These are phyloP conservation scores for Harmothoe impar DNA, from an alignment of 2,888 invertebrate genomes.

Conservation along the genomic window DNA sequence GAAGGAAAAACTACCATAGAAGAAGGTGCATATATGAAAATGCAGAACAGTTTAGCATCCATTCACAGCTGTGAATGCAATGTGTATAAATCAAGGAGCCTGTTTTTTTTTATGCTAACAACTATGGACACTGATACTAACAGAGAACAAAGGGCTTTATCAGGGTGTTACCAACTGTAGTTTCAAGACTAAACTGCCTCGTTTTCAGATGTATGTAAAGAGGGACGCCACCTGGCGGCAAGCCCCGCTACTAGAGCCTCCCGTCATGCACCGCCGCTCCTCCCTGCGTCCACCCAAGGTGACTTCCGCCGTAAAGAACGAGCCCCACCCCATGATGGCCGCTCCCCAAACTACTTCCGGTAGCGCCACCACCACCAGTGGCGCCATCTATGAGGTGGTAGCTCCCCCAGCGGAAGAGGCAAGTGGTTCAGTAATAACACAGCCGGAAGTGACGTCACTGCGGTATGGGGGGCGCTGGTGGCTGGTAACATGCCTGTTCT, in stretches of 20 bases:
- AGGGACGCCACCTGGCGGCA: slow-evolving; percentile 48
- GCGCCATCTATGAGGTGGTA: background rate
- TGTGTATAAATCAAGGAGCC: no score
- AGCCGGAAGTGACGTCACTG: background rate
- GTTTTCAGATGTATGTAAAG: slow-evolving; percentile 61
- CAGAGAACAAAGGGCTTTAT: no score
- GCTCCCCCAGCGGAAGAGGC: background rate
- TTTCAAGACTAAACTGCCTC: background rate
- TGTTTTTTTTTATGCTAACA: no score
- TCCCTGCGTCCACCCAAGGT: slow-evolving; percentile 58
- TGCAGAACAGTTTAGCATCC: no score
- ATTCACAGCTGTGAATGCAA: no score
- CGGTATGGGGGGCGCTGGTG: background rate
- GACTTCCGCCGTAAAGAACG: slow-evolving; percentile 43
- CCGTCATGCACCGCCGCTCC: slow-evolving; percentile 64
- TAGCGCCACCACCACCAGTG: background rate
- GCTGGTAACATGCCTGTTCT: background rate
- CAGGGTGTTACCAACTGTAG: no score
- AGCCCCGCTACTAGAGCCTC: slow-evolving; percentile 46
- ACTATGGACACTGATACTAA: no score
- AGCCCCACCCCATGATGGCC: slow-evolving; percentile 63
- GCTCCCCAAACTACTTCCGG: background rate
- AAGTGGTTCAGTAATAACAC: background rate
- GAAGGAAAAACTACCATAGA: no score
- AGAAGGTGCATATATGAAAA: no score